These are phyloP conservation scores for Bugulina stolonifera DNA, from an alignment of 2,888 invertebrate genomes.

Conservation along the genomic window DNA sequence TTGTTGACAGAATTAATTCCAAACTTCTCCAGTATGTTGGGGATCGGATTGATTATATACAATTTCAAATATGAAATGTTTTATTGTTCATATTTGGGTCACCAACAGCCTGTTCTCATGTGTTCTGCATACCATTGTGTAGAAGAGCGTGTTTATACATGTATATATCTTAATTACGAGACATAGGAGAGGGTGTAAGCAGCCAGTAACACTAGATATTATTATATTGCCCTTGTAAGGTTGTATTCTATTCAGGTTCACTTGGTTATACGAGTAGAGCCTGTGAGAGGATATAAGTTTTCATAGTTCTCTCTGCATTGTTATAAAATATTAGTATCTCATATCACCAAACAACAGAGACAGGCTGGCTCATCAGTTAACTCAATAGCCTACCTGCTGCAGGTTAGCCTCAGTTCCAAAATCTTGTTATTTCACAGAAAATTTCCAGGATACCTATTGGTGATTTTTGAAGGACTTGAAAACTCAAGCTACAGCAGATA, in stretches of 20 bases:
- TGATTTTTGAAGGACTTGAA: too few relatives aligned
- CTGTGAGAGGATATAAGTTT: neutral
- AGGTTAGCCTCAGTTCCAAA: too few relatives aligned
- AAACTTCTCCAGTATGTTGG: too few relatives aligned
- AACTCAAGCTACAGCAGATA: too few relatives aligned
- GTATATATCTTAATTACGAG: neutral
- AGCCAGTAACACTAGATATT: neutral
- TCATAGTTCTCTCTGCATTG: neutral
- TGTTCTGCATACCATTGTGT: neutral
- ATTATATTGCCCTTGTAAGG: neutral
- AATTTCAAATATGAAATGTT: too few relatives aligned
- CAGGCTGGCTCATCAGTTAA: neutral
- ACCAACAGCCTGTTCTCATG: neutral
- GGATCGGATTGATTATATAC: too few relatives aligned
- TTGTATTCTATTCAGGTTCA: neutral
- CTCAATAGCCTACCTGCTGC: too few relatives aligned
- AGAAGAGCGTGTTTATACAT: neutral
- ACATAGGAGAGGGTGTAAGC: neutral
- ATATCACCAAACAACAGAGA: slow-evolving; percentile 2
- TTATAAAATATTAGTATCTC: neutral
- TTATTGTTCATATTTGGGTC: neutral
- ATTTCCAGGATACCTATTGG: too few relatives aligned
- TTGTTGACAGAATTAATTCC: too few relatives aligned
- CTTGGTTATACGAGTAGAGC: neutral
- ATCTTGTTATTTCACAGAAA: too few relatives aligned